A percentile compares a stretch with the other conserved stretches of the same genome.
Conservation (phyloP, 92 coral and sea anemone species). For the Paragorgia papillata region DNA sequence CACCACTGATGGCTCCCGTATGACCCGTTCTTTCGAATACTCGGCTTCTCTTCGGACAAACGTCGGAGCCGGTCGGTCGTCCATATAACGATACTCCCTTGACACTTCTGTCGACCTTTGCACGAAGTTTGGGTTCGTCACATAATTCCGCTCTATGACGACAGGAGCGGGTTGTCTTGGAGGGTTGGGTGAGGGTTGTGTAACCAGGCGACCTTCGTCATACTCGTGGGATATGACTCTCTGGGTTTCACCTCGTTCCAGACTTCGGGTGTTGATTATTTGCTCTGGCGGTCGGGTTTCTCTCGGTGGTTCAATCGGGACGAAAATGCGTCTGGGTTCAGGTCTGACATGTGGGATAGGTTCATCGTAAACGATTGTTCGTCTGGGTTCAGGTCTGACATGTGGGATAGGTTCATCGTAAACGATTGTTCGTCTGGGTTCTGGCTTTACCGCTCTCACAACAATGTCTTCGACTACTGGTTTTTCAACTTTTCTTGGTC, state of each 20-base stretch:
- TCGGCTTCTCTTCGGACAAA: too few species aligned
- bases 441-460: slow-evolving; percentile 4
- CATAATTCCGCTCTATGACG: not conserved
- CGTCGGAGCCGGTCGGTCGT: not conserved
- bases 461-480: slow-evolving; percentile 24
- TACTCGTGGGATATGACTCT: not conserved
- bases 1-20: not conserved
- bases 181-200: not conserved
- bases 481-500: not conserved
- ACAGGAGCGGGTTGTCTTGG: not conserved
- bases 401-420: slow-evolving; percentile 23
- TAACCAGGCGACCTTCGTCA: slow-evolving; percentile 6
- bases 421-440: slow-evolving; percentile 21
- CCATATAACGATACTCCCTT: not conserved
- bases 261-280: not conserved
- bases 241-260: not conserved
- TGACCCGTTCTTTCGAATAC: not conserved
- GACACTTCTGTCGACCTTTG: not conserved
- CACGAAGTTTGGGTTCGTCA: slow-evolving; percentile 24
- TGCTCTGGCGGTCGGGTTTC: not conserved
- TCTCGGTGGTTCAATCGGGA: not conserved
- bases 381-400: not conserved
- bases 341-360: slow-evolving; percentile 13
- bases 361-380: slow-evolving; percentile 31
- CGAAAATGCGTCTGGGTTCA: not conserved